These are phyloP conservation scores for Nymphalis urticae DNA, from an alignment of 2,888 invertebrate species.

Conservation along the genomic window DNA sequence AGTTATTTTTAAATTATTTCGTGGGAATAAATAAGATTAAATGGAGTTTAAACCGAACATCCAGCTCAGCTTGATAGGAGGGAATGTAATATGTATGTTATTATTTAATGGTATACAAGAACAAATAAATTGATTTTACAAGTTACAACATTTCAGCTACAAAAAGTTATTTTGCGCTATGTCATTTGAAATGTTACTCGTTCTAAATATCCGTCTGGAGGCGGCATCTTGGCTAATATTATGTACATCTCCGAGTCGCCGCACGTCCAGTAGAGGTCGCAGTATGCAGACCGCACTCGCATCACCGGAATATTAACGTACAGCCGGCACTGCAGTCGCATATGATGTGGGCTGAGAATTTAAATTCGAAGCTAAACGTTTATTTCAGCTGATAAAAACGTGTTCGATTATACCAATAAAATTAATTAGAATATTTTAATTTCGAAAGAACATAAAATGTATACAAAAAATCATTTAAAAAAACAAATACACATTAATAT, in stretches of 20 bases:
- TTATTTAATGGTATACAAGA: neutral
- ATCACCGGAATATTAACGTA: slow-evolving; percentile 18
- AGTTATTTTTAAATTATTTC: no score
- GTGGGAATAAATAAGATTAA: no score
- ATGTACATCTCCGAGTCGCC: slow-evolving; percentile 17
- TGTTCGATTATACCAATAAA: neutral
- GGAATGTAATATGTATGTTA: no score
- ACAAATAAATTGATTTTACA: no score
- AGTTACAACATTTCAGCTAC: neutral
- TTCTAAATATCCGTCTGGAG: slow-evolving; percentile 12
- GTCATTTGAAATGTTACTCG: neutral
- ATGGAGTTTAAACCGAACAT: no score
- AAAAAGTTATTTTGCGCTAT: neutral
- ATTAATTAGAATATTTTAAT: no score
- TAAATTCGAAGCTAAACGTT: neutral
- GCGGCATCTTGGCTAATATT: slow-evolving; percentile 16
- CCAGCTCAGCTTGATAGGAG: no score
- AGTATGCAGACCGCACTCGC: slow-evolving; percentile 23
- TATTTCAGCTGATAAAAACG: neutral
- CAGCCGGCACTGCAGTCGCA: neutral
- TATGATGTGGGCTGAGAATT: slow-evolving; percentile 1
- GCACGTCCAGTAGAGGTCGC: slow-evolving; percentile 17
- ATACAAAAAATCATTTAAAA: neutral
- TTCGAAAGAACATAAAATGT: neutral
- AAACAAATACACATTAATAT: no score